Evolutionary conservation across 2,113 vertebrate genomes (phyloP).

Genomic region (Ailurus styani): DNA sequence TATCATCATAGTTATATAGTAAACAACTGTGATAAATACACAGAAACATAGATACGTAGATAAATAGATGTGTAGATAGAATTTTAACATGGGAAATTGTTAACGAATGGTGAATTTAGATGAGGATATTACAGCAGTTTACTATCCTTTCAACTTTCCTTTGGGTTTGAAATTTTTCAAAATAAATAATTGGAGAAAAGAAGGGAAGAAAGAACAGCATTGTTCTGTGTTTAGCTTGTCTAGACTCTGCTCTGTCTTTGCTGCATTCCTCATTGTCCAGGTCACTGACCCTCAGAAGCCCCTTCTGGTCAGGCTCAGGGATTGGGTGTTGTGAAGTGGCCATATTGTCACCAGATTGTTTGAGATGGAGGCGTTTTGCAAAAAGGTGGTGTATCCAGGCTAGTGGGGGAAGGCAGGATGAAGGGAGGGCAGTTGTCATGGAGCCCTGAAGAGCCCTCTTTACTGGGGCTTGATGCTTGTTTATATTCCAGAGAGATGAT

Average conservation of each 20-base stretch:
- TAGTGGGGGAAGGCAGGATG: background rate
- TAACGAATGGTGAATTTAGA: background rate
- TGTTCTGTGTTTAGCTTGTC: background rate
- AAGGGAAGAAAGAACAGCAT: background rate
- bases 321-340: background rate
- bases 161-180: background rate
- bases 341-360: conserved; percentile 11
- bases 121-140: background rate
- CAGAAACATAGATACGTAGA: background rate
- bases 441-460: conserved; percentile 3
- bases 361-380: background rate
- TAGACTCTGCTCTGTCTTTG: background rate
- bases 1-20: no score
- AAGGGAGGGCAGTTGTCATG: conserved; percentile 51
- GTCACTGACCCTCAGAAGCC: background rate
- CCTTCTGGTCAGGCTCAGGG: background rate
- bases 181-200: background rate
- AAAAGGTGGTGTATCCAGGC: conserved; percentile 37
- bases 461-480: conserved; percentile 4
- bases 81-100: background rate
- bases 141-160: background rate
- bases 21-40: background rate
- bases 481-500: conserved; percentile 28
- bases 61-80: no score
- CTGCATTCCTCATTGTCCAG: background rate